These are phyloP conservation scores for Sphaerophoria taeniata DNA, from an alignment of 2,888 invertebrate genomes.

Conservation along the genomic window DNA sequence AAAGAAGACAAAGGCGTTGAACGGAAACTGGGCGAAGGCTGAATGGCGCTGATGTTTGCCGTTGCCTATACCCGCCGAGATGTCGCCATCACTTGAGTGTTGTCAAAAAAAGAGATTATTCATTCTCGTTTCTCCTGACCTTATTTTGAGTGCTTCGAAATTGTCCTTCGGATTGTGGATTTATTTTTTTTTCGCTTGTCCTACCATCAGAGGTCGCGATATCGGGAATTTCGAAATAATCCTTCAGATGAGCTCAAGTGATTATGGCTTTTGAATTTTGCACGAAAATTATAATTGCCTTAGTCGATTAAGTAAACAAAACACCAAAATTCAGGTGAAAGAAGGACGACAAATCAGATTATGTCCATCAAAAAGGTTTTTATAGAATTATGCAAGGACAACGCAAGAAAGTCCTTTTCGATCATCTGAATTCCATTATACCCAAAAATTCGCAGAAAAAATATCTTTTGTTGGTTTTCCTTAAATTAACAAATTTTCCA, in stretches of 20 bases:
- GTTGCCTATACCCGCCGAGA: neutral
- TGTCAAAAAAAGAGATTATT: neutral
- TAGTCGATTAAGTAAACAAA: neutral
- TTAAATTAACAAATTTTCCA: constrained; percentile 11
- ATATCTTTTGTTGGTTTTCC: neutral
- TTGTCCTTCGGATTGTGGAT: neutral
- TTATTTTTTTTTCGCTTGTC: neutral
- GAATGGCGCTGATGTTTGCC: neutral
- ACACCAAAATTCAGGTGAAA: neutral
- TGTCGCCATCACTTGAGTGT: constrained; percentile 1
- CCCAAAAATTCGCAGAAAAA: neutral
- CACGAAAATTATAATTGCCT: neutral
- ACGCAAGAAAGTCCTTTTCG: neutral
- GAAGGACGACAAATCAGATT: neutral
- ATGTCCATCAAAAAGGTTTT: neutral
- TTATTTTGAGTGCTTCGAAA: neutral
- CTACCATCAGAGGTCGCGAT: neutral
- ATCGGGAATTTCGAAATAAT: constrained; percentile 44
- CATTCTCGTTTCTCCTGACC: constrained; percentile 45
- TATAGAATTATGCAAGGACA: neutral
- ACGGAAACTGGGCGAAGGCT: neutral
- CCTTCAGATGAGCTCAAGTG: constrained; percentile 50
- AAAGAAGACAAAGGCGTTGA: constrained; percentile 5
- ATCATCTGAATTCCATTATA: neutral
- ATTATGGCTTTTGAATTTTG: constrained; percentile 53